Base-by-base conservation (phyloP, 2,888 invertebrate genomes). In the Phorcus lineatus region DNA sequence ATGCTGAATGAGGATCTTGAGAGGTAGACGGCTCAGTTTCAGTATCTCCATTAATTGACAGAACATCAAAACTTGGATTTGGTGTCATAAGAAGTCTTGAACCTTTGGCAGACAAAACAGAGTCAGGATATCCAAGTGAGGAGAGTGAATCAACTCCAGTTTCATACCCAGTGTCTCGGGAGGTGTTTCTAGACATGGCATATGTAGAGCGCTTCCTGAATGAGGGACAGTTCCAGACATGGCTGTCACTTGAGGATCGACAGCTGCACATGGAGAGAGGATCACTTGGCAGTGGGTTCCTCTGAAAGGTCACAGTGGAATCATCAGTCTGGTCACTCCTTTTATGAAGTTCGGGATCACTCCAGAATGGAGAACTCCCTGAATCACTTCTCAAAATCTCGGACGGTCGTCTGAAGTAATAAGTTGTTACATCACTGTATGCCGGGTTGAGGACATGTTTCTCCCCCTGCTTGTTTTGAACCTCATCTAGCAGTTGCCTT, bases 381-480 rank as follows among this genome's bases (percentile, higher is more conserved):
- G 28, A 62, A 28, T 13, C 28, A 22, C 22, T 80, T 9, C 17
- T 57, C 24, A 80, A 28, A 7, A 66, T 57, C 19, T 75, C 66
- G 9, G 79, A 80, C 40, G 66, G 52, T 57, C 52, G 16, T 24
- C 47, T 62, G 79, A 75, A 80, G 47, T 47, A 47, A 52, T 80
- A 80, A 9, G 55, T 47, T 24, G 70, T 57, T 19, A 80, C 62
- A 62, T 80, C 74, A 75, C 79, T 80, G 17, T 54, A 13, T 19
- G 79, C 62, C 2, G 62, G 6, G 24, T 62, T 31, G 28, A 62
- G 16, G 24, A 16, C 28, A 24, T 28, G 62, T 11, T 62, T 62
- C 17, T 24, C 47, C 13, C 28, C 24, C 11, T 36, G 17, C 47
- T 22, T 74, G 74, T 6, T 53, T 22, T 19, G 40, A 9, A n/a